These are phyloP conservation scores for Bufo gargarizans DNA, from an alignment of 2,113 vertebrate genomes.

Conservation along the genomic window DNA sequence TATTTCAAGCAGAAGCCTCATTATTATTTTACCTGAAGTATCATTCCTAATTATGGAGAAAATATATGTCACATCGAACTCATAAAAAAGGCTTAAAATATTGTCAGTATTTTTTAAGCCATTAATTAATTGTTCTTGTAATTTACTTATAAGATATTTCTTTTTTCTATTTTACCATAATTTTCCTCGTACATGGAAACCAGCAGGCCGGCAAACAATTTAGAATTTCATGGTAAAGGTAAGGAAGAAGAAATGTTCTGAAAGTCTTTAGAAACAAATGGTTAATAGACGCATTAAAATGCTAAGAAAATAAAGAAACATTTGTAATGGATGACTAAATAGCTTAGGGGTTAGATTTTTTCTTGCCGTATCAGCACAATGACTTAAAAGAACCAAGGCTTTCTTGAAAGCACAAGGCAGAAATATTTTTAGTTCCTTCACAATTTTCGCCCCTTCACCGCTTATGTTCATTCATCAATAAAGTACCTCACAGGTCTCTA, in stretches of 20 bases:
- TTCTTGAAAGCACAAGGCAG: conserved; percentile 44
- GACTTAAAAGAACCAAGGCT: conserved; percentile 28
- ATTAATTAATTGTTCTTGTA: conserved; percentile 37
- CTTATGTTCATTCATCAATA: conserved; percentile 35
- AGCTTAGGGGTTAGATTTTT: conserved; percentile 43
- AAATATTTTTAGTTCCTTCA: conserved; percentile 39
- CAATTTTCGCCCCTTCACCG: conserved; percentile 33
- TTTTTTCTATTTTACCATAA: conserved; percentile 2
- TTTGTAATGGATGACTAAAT: conserved; percentile 47
- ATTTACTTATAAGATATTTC: not conserved
- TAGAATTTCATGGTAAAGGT: not conserved
- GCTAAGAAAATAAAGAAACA: conserved; percentile 29
- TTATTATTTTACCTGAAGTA: conserved; percentile 58
- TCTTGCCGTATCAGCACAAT: conserved; percentile 49
- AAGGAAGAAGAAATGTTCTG: not conserved
- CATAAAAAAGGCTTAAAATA: conserved; percentile 54
- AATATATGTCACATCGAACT: conserved; percentile 48
- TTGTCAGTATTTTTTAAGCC: conserved; percentile 46
- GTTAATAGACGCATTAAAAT: conserved; percentile 30
- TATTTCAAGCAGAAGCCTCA: conserved; percentile 55
- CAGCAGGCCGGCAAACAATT: not conserved
- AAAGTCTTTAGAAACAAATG: not conserved
- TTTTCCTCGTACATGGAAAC: not conserved
- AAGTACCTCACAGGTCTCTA: conserved; percentile 17
- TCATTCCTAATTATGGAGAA: conserved; percentile 55